A percentile compares a stretch with the other conserved stretches of the same genome.
Conservation (phyloP, 2,797 vertebrate genomes). For the Bucorvus abyssinicus region DNA sequence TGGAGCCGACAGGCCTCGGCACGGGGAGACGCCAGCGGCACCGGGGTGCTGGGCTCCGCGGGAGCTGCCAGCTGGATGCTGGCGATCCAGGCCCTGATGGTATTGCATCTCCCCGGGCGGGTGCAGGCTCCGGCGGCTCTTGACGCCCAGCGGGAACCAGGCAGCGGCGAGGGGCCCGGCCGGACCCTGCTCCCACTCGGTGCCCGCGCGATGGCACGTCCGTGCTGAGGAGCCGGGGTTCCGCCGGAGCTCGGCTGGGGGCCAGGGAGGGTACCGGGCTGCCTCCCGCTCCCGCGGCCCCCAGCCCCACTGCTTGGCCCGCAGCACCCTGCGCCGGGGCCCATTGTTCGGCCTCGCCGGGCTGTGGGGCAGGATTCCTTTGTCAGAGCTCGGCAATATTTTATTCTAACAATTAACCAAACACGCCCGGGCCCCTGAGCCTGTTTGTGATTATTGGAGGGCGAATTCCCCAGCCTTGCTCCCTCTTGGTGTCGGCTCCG, state of each 20-base stretch:
- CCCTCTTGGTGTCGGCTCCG: background rate
- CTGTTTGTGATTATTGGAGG: conserved; percentile 69
- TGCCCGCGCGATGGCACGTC: background rate
- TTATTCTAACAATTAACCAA: conserved; percentile 65
- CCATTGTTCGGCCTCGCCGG: conserved; percentile 30
- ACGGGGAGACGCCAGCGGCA: rapidly evolving
- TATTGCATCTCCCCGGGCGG: background rate
- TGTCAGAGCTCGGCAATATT: conserved; percentile 49
- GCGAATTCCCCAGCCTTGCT: conserved; percentile 20
- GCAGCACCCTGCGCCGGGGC: conserved; percentile 7
- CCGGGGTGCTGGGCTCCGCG: background rate
- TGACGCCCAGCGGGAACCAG: background rate
- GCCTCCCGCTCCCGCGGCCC: background rate
- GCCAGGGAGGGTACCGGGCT: background rate
- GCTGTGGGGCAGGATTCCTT: conserved; percentile 53
- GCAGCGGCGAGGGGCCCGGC: rapidly evolving
- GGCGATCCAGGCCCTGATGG: background rate
- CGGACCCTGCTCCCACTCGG: background rate
- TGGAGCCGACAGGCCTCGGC: background rate
- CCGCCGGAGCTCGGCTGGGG: background rate
- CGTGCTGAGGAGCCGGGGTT: background rate
- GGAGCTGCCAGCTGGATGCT: background rate
- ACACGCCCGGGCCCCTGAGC: conserved; percentile 30
- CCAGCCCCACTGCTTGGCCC: background rate
- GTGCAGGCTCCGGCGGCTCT: background rate